phyloP scores from a whole-genome alignment of 1,140 invertebrate species.

The Aphelenchoides fujianensis region DNA sequence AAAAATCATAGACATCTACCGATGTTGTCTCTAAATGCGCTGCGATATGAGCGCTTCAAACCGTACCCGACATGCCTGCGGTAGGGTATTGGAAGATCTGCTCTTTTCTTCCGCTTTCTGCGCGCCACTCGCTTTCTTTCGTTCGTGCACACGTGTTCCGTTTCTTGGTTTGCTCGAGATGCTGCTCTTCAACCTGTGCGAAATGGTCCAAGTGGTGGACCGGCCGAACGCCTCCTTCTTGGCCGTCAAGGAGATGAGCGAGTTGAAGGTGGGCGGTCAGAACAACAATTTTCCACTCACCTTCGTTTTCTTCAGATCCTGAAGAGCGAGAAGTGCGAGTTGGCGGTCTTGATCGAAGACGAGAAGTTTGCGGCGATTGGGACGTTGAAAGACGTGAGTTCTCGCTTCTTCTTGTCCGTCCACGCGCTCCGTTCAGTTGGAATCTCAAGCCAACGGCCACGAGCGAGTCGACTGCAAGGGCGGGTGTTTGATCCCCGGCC shows the following conservation, averaged over 20 bases:
- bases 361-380: constrained; percentile 33
- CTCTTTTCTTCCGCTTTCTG: too few species aligned
- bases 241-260: constrained; percentile 46
- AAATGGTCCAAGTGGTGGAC: constrained; percentile 57
- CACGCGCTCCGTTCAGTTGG: constrained; percentile 18
- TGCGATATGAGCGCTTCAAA: too few species aligned
- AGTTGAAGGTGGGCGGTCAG: constrained; percentile 44
- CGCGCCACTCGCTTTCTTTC: background rate
- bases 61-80: too few species aligned
- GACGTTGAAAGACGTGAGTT: constrained; percentile 28
- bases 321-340: constrained; percentile 16
- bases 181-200: constrained; percentile 32
- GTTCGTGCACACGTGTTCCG: too few species aligned
- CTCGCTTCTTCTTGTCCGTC: background rate
- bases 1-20: too few species aligned
- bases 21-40: too few species aligned
- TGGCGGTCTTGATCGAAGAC: constrained; percentile 40
- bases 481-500: constrained; percentile 63
- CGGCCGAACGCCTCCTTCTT: constrained; percentile 36
- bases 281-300: constrained; percentile 10
- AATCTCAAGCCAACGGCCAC: background rate
- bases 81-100: too few species aligned
- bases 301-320: constrained; percentile 38
- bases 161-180: constrained; percentile 8
- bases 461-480: constrained; percentile 38